phyloP scores from a whole-genome alignment of 2,797 vertebrate genomes.

The Coendou prehensilis region DNA sequence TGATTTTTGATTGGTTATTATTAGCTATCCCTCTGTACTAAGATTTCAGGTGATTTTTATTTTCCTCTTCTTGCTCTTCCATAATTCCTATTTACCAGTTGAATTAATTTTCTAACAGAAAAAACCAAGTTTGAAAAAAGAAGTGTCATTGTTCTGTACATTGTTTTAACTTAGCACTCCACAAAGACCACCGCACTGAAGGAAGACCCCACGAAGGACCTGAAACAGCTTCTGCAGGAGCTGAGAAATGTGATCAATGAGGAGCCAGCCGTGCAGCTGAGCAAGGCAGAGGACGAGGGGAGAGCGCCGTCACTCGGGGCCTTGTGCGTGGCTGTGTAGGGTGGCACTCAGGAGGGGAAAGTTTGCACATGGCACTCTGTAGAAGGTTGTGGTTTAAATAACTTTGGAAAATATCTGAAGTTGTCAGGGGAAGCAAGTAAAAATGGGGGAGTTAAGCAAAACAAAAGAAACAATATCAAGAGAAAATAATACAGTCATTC shows the following conservation, averaged over 20 bases:
- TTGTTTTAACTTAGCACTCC: constrained; percentile 80
- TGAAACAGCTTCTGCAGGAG: constrained; percentile 89
- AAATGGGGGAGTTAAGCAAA: neutral
- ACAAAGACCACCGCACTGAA: constrained; percentile 81
- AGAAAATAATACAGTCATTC: neutral
- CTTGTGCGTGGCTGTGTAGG: constrained; percentile 75
- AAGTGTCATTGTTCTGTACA: constrained; percentile 25
- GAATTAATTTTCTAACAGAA: constrained; percentile 62
- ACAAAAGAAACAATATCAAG: neutral
- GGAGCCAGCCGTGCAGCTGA: constrained; percentile 66
- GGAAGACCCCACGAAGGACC: constrained; percentile 87
- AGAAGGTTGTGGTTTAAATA: neutral
- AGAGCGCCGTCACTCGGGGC: neutral
- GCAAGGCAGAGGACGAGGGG: constrained; percentile 62
- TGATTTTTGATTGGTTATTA: constrained; percentile 1
- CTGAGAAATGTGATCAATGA: constrained; percentile 86
- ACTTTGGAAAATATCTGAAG: neutral
- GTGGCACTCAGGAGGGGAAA: neutral
- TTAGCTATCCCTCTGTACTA: neutral
- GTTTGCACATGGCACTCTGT: neutral
- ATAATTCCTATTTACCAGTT: constrained; percentile 50
- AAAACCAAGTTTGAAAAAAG: neutral
- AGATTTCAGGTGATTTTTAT: constrained; percentile 42
- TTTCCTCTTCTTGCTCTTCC: constrained; percentile 28
- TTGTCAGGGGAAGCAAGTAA: neutral